Evolutionary conservation across 2,888 invertebrate genomes (phyloP).

Genomic region (Nemapogon koenigi): DNA sequence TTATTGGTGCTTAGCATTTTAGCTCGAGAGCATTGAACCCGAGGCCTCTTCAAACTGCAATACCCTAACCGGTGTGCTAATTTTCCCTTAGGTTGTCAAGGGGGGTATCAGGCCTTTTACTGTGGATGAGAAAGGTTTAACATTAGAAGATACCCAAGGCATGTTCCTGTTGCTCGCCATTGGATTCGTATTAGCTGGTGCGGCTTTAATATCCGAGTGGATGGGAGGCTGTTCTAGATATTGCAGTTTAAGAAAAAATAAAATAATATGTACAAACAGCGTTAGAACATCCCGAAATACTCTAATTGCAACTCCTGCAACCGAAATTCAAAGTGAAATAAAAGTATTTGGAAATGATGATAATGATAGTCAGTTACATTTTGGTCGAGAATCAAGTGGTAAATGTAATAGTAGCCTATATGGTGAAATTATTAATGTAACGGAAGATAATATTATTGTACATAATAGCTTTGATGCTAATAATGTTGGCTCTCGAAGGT

Average conservation of each 20-base stretch:
- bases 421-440: slow-evolving; percentile 39
- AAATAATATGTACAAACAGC: slow-evolving; percentile 18
- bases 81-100: too few relatives aligned
- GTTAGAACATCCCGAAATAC: slow-evolving; percentile 25
- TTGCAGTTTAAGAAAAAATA: slow-evolving; percentile 41
- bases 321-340: slow-evolving; percentile 19
- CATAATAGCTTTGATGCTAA: slow-evolving; percentile 31
- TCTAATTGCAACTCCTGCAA: slow-evolving; percentile 24
- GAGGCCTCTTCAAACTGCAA: too few relatives aligned
- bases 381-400: slow-evolving; percentile 27
- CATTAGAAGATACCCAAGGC: slow-evolving; percentile 81
- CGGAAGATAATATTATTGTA: slow-evolving; percentile 34
- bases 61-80: too few relatives aligned
- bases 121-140: slow-evolving; percentile 75
- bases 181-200: slow-evolving; percentile 70
- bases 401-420: slow-evolving; percentile 38
- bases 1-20: too few relatives aligned
- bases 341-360: slow-evolving; percentile 20
- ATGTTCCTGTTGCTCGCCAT: slow-evolving; percentile 78
- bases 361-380: slow-evolving; percentile 24
- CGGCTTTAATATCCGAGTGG: slow-evolving; percentile 72
- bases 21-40: too few relatives aligned
- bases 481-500: slow-evolving; percentile 34
- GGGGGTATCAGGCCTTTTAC: too few relatives aligned
- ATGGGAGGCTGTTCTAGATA: slow-evolving; percentile 72